These are phyloP conservation scores for Latheticus oryzae DNA, from an alignment of 2,888 invertebrate species.

Conservation along the genomic window DNA sequence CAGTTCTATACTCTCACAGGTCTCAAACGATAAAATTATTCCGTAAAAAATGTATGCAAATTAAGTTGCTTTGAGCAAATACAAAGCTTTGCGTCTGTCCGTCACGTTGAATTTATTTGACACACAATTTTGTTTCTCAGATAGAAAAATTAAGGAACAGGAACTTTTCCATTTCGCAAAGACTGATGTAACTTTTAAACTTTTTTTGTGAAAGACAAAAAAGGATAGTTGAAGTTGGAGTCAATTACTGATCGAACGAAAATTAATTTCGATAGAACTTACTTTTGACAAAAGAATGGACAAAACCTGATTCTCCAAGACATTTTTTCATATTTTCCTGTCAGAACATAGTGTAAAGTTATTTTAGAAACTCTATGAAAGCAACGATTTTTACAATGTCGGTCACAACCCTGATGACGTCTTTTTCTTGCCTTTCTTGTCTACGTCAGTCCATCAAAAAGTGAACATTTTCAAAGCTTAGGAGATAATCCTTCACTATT, in stretches of 20 bases:
- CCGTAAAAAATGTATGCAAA: slow-evolving; percentile 24
- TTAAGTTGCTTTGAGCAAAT: slow-evolving; percentile 32
- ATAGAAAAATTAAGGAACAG: slow-evolving; percentile 23
- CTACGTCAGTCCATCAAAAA: slow-evolving; percentile 52
- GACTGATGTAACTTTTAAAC: slow-evolving; percentile 9
- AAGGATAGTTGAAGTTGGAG: too few species aligned
- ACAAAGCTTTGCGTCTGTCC: slow-evolving; percentile 31
- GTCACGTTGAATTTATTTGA: slow-evolving; percentile 33
- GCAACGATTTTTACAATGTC: slow-evolving; percentile 42
- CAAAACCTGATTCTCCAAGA: too few species aligned
- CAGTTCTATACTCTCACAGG: slow-evolving; percentile 23
- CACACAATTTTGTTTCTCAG: slow-evolving; percentile 16
- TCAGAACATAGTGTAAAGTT: background rate
- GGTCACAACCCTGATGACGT: slow-evolving; percentile 53
- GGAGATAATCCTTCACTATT: slow-evolving; percentile 53
- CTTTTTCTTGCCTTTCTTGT: slow-evolving; percentile 53
- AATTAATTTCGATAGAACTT: background rate
- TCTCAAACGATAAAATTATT: slow-evolving; percentile 24
- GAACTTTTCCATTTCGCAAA: slow-evolving; percentile 8
- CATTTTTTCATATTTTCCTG: too few species aligned
- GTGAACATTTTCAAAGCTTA: slow-evolving; percentile 50
- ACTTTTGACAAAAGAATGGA: too few species aligned
- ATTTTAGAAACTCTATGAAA: too few species aligned
- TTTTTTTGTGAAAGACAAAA: too few species aligned
- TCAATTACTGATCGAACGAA: slow-evolving; percentile 2